phyloP scores from a whole-genome alignment of 2,113 vertebrate species.

The Antechinus stuartii region DNA sequence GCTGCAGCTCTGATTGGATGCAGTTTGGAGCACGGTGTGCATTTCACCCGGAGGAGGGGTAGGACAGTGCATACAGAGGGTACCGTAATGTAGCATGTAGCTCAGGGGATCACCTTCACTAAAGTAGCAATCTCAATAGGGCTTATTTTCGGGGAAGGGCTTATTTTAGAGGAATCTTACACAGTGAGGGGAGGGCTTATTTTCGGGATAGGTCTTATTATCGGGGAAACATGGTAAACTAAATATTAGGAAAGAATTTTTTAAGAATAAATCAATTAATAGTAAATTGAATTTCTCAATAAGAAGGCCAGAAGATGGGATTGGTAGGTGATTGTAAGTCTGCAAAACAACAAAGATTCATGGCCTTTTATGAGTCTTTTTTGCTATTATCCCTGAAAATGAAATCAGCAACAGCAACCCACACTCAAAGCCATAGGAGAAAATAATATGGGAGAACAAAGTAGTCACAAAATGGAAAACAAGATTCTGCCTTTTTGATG shows the following conservation, averaged over 20 bases:
- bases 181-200: too few species aligned
- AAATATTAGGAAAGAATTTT: slow-evolving; percentile 72
- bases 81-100: too few species aligned
- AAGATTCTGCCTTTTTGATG: slow-evolving; percentile 32
- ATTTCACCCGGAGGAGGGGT: too few species aligned
- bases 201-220: too few species aligned
- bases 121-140: too few species aligned
- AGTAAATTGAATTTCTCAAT: slow-evolving; percentile 50
- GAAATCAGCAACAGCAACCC: not conserved
- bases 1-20: too few species aligned
- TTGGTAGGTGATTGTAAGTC: slow-evolving; percentile 57
- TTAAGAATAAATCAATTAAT: slow-evolving; percentile 61
- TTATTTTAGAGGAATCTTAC: too few species aligned
- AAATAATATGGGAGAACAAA: slow-evolving; percentile 27
- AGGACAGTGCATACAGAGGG: too few species aligned
- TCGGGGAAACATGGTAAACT: slow-evolving; percentile 29
- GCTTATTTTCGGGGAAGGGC: too few species aligned
- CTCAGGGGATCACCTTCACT: too few species aligned
- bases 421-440: slow-evolving; percentile 7
- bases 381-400: not conserved
- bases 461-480: not conserved
- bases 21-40: too few species aligned
- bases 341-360: slow-evolving; percentile 36
- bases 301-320: slow-evolving; percentile 56
- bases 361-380: slow-evolving; percentile 35